phyloP scores from a whole-genome alignment of 2,797 vertebrate species.

The Crocidura indochinensis region DNA sequence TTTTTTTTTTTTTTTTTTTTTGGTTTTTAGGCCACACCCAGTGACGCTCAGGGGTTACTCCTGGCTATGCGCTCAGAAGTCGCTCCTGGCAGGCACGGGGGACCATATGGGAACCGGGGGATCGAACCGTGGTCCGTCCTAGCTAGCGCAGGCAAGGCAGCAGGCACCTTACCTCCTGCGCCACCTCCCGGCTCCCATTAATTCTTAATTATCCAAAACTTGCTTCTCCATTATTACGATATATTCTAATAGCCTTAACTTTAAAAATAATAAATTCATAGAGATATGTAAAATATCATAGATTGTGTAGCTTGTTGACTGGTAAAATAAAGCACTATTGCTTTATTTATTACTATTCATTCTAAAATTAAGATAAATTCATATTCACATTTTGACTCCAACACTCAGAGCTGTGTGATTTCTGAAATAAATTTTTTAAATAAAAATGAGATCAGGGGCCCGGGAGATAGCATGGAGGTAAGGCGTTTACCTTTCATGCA shows the following conservation, averaged over 20 bases:
- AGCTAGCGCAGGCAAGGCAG: too few species aligned
- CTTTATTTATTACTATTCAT: background rate
- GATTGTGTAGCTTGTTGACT: background rate
- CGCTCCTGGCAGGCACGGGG: too few species aligned
- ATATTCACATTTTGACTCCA: background rate
- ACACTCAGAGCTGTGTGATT: background rate
- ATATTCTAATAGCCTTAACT: background rate
- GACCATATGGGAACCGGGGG: too few species aligned
- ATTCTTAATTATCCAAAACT: background rate
- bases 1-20: too few species aligned
- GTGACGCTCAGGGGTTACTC: too few species aligned
- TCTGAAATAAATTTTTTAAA: background rate
- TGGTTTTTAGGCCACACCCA: too few species aligned
- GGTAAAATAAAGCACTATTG: rapidly evolving
- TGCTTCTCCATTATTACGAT: background rate
- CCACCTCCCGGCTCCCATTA: too few species aligned
- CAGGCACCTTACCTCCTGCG: too few species aligned
- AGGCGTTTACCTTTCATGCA: too few species aligned
- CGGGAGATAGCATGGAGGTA: too few species aligned
- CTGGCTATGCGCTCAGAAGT: too few species aligned
- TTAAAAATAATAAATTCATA: background rate
- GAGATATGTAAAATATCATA: background rate
- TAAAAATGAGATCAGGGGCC: constrained; percentile 63
- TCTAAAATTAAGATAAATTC: background rate
- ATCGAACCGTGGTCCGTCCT: too few species aligned